Percentiles rank a stretch among this genome's conserved stretches.
Evolutionary conservation across 1,140 invertebrate species (phyloP).

Genomic region (Eumaeus atala): DNA sequence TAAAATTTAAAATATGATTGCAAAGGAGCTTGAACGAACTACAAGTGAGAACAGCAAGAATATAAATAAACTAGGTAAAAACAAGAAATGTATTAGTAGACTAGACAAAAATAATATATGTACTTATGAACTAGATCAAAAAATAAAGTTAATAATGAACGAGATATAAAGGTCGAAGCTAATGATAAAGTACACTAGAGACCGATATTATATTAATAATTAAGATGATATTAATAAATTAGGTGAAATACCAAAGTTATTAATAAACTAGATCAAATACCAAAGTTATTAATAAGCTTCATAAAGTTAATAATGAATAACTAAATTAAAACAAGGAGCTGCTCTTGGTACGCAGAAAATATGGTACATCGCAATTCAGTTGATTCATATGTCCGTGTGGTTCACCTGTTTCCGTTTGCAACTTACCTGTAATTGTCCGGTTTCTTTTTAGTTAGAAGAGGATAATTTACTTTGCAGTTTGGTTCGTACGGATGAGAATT

Average conservation of each 20-base stretch:
- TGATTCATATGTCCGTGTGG: constrained; percentile 3
- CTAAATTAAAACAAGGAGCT: neutral
- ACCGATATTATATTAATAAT: neutral
- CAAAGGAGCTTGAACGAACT: no score
- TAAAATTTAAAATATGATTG: no score
- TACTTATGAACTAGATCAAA: no score
- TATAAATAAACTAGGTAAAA: no score
- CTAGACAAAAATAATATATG: no score
- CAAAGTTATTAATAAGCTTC: neutral
- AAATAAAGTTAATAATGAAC: no score
- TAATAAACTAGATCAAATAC: neutral
- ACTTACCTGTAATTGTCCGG: neutral
- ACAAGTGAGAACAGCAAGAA: no score
- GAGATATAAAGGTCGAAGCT: no score
- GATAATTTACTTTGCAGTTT: constrained; percentile 4
- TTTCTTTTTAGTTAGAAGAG: neutral
- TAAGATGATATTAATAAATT: neutral
- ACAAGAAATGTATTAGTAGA: no score
- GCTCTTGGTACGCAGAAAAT: neutral
- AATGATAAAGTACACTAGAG: no score
- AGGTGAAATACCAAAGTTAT: neutral
- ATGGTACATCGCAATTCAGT: constrained; percentile 6
- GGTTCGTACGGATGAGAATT: no score
- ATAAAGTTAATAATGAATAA: no score
- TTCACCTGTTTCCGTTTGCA: constrained; percentile 3